phyloP scores from a whole-genome alignment of 2,797 vertebrate species.

The Mus spretus region DNA sequence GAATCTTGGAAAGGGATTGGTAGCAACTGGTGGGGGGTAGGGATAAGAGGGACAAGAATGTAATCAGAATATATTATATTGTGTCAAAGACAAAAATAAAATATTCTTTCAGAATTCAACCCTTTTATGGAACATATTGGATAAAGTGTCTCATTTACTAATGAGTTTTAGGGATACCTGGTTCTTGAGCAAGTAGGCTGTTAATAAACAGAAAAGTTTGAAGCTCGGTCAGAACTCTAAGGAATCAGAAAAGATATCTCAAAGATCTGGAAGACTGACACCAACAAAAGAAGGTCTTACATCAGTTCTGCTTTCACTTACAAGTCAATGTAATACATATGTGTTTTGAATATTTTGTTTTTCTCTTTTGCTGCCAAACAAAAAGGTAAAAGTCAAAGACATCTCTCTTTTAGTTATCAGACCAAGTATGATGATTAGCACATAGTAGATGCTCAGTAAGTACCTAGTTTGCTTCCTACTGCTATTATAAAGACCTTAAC shows the following conservation, averaged over 20 bases:
- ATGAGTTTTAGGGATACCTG: constrained; percentile 70
- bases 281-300: neutral
- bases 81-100: neutral
- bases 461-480: neutral
- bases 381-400: constrained; percentile 20
- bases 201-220: constrained; percentile 69
- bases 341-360: constrained; percentile 59
- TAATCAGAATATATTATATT: neutral
- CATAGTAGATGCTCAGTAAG: neutral
- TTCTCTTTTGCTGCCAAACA: constrained; percentile 40
- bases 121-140: constrained; percentile 55
- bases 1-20: neutral
- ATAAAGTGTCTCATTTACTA: constrained; percentile 67
- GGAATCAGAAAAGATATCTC: constrained; percentile 59
- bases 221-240: constrained; percentile 48
- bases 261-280: constrained; percentile 42
- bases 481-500: neutral
- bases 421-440: neutral
- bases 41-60: neutral
- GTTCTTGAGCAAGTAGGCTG: constrained; percentile 72
- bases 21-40: neutral
- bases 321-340: constrained; percentile 23
- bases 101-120: constrained; percentile 74
- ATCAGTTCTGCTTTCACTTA: constrained; percentile 71
- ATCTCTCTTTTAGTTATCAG: constrained; percentile 50